Evolutionary conservation across 2,797 vertebrate genomes (phyloP).

Genomic region (Emys orbicularis): DNA sequence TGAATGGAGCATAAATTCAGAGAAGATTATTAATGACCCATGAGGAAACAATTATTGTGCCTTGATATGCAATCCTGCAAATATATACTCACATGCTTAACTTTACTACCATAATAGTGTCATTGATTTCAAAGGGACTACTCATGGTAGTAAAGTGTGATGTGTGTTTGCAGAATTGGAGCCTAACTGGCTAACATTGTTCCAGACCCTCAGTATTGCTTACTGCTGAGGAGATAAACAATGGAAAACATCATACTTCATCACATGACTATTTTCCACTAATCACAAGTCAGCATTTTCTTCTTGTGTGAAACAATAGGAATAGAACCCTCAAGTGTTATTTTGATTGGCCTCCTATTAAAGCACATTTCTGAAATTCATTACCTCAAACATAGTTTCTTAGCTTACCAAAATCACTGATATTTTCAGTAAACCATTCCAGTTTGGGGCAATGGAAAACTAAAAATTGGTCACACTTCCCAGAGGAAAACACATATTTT

Average conservation of each 20-base stretch:
- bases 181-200: background rate
- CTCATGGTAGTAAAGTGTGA: background rate
- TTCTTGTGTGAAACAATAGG: constrained; percentile 24
- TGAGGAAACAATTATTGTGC: constrained; percentile 54
- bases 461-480: constrained; percentile 22
- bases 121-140: background rate
- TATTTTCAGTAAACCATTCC: constrained; percentile 57
- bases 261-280: background rate
- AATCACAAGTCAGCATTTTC: constrained; percentile 60
- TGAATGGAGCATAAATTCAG: constrained; percentile 14
- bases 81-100: background rate
- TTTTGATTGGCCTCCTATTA: constrained; percentile 51
- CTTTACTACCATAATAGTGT: constrained; percentile 17
- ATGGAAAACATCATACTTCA: constrained; percentile 37
- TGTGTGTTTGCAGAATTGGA: constrained; percentile 50
- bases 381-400: constrained; percentile 46
- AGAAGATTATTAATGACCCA: constrained; percentile 45
- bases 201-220: constrained; percentile 5
- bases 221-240: constrained; percentile 53
- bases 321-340: constrained; percentile 38
- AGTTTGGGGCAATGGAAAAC: constrained; percentile 45
- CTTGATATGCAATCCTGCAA: constrained; percentile 48
- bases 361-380: constrained; percentile 21
- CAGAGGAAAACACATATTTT: constrained; percentile 46
- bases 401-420: constrained; percentile 45